Evolutionary conservation across 2,113 vertebrate genomes (phyloP).

Genomic region (Paradisaea rubra): DNA sequence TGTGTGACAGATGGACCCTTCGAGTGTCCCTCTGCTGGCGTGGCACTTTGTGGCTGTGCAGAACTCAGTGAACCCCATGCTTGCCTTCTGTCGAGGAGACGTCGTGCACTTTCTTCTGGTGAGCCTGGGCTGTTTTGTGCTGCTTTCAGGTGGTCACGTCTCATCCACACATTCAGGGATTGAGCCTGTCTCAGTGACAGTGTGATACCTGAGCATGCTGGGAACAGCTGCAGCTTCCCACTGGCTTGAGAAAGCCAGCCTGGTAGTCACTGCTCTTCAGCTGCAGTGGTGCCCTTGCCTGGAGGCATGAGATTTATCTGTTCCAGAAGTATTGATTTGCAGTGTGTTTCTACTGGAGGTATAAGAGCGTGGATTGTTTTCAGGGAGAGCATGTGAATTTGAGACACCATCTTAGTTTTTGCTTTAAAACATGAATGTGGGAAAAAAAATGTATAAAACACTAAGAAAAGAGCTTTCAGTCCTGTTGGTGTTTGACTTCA

Average conservation of each 20-base stretch:
- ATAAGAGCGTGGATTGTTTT: background rate
- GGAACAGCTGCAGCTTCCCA: background rate
- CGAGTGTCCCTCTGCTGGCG: slow-evolving; percentile 90
- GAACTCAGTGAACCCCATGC: slow-evolving; percentile 86
- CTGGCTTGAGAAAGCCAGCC: background rate
- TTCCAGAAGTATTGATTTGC: background rate
- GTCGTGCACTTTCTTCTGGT: slow-evolving; percentile 93
- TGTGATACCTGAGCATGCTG: background rate
- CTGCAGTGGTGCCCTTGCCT: background rate
- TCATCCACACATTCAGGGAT: background rate
- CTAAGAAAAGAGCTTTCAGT: background rate
- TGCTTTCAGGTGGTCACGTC: background rate
- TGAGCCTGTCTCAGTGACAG: background rate
- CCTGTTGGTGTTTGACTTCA: background rate
- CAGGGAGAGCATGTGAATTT: background rate
- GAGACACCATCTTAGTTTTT: background rate
- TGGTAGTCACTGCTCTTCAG: background rate
- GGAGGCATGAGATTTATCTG: background rate
- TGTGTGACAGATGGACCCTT: slow-evolving; percentile 84
- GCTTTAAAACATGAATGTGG: background rate
- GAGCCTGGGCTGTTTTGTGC: background rate
- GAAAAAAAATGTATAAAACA: background rate
- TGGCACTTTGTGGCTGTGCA: slow-evolving; percentile 94
- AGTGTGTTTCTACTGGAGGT: background rate
- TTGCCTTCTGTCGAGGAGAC: slow-evolving; percentile 95